Conservation (phyloP, 1,140 invertebrate species). For the Nixonia krombeini region DNA sequence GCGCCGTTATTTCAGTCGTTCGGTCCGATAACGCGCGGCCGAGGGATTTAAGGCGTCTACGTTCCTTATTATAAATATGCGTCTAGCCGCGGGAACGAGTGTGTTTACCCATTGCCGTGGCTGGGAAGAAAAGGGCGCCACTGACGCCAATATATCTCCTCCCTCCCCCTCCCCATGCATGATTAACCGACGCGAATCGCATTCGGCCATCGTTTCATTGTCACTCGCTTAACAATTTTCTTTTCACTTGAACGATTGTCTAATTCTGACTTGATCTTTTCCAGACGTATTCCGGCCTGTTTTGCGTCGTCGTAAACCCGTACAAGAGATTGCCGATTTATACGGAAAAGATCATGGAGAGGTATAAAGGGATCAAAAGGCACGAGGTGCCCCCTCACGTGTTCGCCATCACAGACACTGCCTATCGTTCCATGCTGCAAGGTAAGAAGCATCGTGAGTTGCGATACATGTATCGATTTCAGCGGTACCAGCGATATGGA, state of each 20-base stretch:
- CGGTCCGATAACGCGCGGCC: slow-evolving; percentile 37
- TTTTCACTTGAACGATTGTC: not conserved
- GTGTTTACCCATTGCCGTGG: slow-evolving; percentile 27
- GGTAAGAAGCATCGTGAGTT: too few species aligned
- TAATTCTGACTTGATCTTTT: slow-evolving; percentile 66
- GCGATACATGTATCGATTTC: too few species aligned
- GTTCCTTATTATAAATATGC: slow-evolving; percentile 52
- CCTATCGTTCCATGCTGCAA: slow-evolving; percentile 99
- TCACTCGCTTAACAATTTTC: not conserved
- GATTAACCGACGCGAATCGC: not conserved
- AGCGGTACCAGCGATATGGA: too few species aligned
- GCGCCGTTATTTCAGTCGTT: slow-evolving; percentile 50
- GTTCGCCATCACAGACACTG: slow-evolving; percentile 98
- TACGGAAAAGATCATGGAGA: slow-evolving; percentile 98
- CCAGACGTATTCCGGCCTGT: slow-evolving; percentile 98
- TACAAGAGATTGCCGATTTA: slow-evolving; percentile 99
- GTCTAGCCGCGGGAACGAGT: slow-evolving; percentile 8
- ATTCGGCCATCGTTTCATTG: not conserved
- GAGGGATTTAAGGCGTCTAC: slow-evolving; percentile 52
- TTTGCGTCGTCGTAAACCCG: slow-evolving; percentile 99
- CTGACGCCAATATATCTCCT: not conserved
- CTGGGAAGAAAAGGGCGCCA: not conserved
- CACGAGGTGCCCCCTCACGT: slow-evolving; percentile 99
- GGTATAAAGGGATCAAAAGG: slow-evolving; percentile 99
- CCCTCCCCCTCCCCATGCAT: not conserved